These are phyloP conservation scores for Perdita meconis DNA, from an alignment of 2,888 invertebrate species.

Conservation along the genomic window DNA sequence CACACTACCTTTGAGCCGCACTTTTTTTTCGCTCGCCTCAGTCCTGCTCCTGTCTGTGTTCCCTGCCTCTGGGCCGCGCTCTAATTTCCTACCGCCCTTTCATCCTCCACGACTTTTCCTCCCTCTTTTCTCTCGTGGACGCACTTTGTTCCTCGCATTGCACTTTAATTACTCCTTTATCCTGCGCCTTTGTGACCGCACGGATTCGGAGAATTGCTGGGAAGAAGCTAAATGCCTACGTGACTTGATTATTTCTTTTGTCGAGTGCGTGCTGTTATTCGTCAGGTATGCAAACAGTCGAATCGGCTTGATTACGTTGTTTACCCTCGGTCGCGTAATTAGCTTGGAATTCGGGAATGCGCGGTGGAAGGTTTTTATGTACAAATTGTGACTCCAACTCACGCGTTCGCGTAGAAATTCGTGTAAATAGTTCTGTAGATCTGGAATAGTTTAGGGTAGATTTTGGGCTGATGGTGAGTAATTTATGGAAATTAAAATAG, in stretches of 20 bases:
- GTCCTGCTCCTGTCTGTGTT: background rate
- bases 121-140: background rate
- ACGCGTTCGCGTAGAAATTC: too few relatives aligned
- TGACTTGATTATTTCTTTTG: background rate
- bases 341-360: too few relatives aligned
- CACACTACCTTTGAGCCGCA: constrained; percentile 1
- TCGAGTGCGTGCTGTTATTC: too few relatives aligned
- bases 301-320: too few relatives aligned
- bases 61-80: background rate
- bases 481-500: too few relatives aligned
- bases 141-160: background rate
- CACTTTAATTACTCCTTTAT: background rate
- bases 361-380: too few relatives aligned
- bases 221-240: background rate
- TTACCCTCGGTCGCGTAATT: too few relatives aligned
- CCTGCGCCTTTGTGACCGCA: background rate
- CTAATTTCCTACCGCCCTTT: constrained; percentile 1
- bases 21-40: background rate
- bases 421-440: too few relatives aligned
- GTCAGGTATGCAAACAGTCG: background rate
- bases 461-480: too few relatives aligned
- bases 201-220: background rate
- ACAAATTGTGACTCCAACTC: too few relatives aligned
- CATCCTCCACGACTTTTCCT: background rate
- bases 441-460: too few relatives aligned